Evolutionary conservation across 2,113 vertebrate genomes (phyloP), one percentile per base, ranked within the genome.

Genomic region (Etia nguti): DNA sequence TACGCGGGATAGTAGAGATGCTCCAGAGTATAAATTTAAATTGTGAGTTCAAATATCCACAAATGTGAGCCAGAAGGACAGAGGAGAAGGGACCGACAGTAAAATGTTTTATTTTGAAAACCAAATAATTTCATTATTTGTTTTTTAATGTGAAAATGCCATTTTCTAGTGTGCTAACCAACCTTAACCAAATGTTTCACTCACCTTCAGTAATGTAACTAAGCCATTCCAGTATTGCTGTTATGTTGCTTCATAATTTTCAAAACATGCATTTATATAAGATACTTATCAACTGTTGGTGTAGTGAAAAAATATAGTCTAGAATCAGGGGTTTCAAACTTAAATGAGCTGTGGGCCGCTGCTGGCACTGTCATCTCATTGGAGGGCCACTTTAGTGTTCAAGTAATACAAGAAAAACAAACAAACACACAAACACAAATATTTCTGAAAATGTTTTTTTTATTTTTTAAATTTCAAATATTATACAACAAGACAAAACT

Each of bases 221-320:
- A 9, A 36, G 60, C 3, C 12, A 0, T 62, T n/a, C 31, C 18
- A 38, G 0, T 38, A 0, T 65, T 0, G 31, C 31, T 65, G 18
- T 38, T 0, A 12, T 36, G 18, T 0, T 65, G 31, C 12, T 1
- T 65, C 31, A n/a, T 18, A n/a, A 12, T 65, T 38, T 62, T 11
- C 15, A 2, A 62, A 20, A 62, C 29, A 1, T 62, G 29, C 6
- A 34, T 34, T 62, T 62, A 34, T 62, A 62, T 6, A 1, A 60
- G 15, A 31, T 34, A 34, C 0, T 60, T 60, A 60, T 62, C 18
- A 62, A 0, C 20, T 1, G 18, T 36, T 36, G 59, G 18, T 62
- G 59, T 36, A 20, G 59, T 36, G 59, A 62, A 62, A 62, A 2
- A 62, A 34, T 20, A 11, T 2, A 1, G 59, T 60, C 5, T 62